These are phyloP conservation scores for Neoaliturus tenellus DNA, from an alignment of 2,888 invertebrate species.

Conservation along the genomic window DNA sequence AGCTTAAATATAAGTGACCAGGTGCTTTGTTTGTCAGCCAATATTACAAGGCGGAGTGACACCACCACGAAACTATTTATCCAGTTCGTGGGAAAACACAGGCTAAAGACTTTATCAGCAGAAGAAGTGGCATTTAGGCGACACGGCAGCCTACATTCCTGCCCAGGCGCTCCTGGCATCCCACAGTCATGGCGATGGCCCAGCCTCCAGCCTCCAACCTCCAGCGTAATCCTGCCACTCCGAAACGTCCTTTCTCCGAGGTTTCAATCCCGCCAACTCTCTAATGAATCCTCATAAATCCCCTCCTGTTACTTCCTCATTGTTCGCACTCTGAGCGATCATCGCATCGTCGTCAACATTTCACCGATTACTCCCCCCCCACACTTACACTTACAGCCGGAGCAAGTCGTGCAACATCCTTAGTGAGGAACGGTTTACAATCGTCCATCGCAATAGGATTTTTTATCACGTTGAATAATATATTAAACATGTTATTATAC, in stretches of 20 bases:
- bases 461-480: no score
- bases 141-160: neutral
- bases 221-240: neutral
- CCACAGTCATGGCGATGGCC: neutral
- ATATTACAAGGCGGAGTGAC: no score
- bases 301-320: slow-evolving; percentile 11
- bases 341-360: neutral
- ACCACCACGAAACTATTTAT: neutral
- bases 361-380: neutral
- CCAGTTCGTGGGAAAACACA: neutral
- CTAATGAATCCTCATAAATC: slow-evolving; percentile 15
- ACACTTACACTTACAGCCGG: no score
- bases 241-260: neutral
- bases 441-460: no score
- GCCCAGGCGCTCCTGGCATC: neutral
- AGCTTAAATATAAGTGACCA: no score
- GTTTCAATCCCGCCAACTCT: slow-evolving; percentile 11
- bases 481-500: no score
- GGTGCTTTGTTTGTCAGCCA: no score
- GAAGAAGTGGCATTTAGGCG: neutral
- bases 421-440: no score
- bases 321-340: neutral
- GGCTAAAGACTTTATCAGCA: neutral
- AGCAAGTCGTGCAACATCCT: no score
- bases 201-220: neutral